phyloP scores from a whole-genome alignment of 2,797 vertebrate genomes.

The Acanthurus tractus region DNA sequence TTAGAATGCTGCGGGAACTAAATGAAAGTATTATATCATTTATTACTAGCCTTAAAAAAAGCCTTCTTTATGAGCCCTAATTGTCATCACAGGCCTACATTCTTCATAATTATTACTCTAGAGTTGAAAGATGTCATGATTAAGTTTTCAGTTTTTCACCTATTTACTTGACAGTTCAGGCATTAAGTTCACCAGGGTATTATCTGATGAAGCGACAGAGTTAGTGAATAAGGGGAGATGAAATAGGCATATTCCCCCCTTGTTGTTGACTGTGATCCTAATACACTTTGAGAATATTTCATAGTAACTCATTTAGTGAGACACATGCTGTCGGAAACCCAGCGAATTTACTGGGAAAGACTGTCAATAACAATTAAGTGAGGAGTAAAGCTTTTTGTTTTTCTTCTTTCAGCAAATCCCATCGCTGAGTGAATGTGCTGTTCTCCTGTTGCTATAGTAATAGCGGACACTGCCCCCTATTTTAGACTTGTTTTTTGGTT shows the following conservation, averaged over 20 bases:
- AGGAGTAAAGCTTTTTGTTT: constrained; percentile 79
- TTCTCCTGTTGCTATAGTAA: constrained; percentile 91
- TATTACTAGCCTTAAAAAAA: not conserved
- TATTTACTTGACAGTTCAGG: constrained; percentile 5
- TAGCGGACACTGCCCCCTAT: constrained; percentile 92
- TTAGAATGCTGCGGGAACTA: not conserved
- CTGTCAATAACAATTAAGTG: constrained; percentile 70
- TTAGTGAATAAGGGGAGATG: constrained; percentile 15
- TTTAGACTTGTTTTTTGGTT: constrained; percentile 90
- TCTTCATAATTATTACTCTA: not conserved
- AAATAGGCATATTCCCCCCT: not conserved
- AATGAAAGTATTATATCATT: not conserved
- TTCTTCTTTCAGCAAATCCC: constrained; percentile 84
- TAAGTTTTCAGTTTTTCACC: not conserved
- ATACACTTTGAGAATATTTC: constrained; percentile 26
- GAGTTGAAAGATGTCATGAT: not conserved
- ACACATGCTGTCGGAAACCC: constrained; percentile 49
- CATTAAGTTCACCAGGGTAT: not conserved
- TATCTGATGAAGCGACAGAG: constrained; percentile 31
- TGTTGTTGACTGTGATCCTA: constrained; percentile 9
- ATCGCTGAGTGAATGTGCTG: constrained; percentile 81
- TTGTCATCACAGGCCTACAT: not conserved
- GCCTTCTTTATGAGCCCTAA: not conserved
- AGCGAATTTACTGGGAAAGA: constrained; percentile 55
- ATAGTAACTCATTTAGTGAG: constrained; percentile 21